A percentile compares a stretch with the other conserved stretches of the same genome.
These are phyloP conservation scores for Xanthorhoe designata DNA, from an alignment of 2,888 invertebrate genomes.

Conservation along the genomic window DNA sequence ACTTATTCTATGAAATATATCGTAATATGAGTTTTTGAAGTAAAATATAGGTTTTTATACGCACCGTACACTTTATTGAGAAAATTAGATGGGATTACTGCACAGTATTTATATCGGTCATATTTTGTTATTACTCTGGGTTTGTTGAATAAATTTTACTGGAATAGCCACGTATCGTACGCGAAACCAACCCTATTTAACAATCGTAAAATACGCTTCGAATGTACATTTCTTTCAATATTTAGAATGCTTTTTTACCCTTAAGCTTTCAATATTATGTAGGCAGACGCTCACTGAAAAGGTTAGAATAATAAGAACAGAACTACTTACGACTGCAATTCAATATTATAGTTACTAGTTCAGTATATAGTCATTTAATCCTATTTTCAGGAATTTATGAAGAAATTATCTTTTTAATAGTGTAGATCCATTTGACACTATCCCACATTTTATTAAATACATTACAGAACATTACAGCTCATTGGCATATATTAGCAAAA, in stretches of 20 bases:
- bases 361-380: too few species aligned
- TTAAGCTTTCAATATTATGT: not conserved
- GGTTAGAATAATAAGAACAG: too few species aligned
- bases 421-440: too few species aligned
- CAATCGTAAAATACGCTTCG: not conserved
- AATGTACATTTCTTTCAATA: not conserved
- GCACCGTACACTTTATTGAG: conserved; percentile 4
- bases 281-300: not conserved
- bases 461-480: too few species aligned
- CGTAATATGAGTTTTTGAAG: conserved; percentile 7
- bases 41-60: conserved; percentile 1
- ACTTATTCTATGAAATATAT: conserved; percentile 17
- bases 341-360: too few species aligned
- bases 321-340: too few species aligned
- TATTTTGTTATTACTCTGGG: conserved; percentile 3
- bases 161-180: conserved; percentile 1
- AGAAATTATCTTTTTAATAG: too few species aligned
- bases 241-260: not conserved
- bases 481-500: too few species aligned
- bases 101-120: not conserved
- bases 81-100: conserved; percentile 12
- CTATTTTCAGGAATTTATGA: too few species aligned
- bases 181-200: not conserved
- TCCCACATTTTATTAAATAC: too few species aligned
- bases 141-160: not conserved